Percentiles rank a stretch among this genome's conserved stretches.
phyloP scores from a whole-genome alignment of 2,797 vertebrate species.

The Silurus aristotelis region DNA sequence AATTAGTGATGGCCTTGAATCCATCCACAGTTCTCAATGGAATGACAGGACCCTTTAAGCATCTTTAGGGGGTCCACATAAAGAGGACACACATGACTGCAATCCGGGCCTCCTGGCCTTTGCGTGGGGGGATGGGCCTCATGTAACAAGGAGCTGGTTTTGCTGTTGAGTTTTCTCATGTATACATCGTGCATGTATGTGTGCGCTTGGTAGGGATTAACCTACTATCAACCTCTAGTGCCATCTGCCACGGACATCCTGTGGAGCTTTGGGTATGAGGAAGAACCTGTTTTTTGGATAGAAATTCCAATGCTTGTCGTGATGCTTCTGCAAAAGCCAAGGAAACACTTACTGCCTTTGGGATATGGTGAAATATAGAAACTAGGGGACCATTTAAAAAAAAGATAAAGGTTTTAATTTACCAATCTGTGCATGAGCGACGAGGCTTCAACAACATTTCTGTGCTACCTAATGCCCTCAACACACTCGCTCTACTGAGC shows the following conservation, averaged over 20 bases:
- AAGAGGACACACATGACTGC: constrained; percentile 52
- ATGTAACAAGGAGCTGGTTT: constrained; percentile 12
- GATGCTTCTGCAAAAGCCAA: neutral
- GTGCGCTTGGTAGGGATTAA: constrained; percentile 44
- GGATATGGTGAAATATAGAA: neutral
- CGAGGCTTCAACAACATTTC: constrained; percentile 29
- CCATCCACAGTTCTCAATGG: constrained; percentile 37
- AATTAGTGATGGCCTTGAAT: constrained; percentile 57
- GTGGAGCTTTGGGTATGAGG: constrained; percentile 33
- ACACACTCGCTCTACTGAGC: constrained; percentile 30
- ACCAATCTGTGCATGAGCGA: constrained; percentile 26
- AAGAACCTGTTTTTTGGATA: constrained; percentile 13
- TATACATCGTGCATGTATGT: constrained; percentile 11
- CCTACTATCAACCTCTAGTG: constrained; percentile 59
- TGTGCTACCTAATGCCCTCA: constrained; percentile 27
- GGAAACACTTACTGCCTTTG: neutral
- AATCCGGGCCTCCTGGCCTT: constrained; percentile 44
- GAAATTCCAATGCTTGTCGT: constrained; percentile 22
- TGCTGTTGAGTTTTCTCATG: neutral
- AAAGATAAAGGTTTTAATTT: constrained; percentile 47
- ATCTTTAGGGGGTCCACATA: constrained; percentile 43
- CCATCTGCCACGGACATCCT: constrained; percentile 60
- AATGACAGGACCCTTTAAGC: constrained; percentile 41
- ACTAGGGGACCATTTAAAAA: neutral
- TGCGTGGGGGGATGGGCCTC: constrained; percentile 29